Evolutionary conservation across 2,113 vertebrate species (phyloP), one percentile per base, ranked within the genome.

Genomic region (Hippoglossus stenolepis): DNA sequence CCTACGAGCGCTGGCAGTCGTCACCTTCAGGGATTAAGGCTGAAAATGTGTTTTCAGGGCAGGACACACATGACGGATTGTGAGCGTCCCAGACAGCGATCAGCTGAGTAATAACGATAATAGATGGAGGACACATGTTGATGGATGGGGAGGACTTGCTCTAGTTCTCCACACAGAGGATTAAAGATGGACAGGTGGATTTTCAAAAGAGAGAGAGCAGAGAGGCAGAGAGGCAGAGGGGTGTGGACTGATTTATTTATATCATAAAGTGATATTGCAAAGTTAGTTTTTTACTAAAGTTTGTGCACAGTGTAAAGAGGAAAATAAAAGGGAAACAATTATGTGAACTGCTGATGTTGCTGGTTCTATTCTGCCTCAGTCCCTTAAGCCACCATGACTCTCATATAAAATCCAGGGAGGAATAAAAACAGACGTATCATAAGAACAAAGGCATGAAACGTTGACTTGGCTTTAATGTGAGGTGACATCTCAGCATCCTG

Each of bases 111-210:
- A 90, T 86, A 71, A 61, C 15, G n/a, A 75, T 80, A 82, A 68
- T 87, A 83, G 76, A 92, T 40, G 31, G 69, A 71, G 47, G 78
- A 64, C 60, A 78, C 80, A 77, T 73, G 70, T 56, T 74, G 75
- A 88, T 68, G 75, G 56, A 75, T 0, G 13, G 21, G 24, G n/a
- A 80, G 20, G 45, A 73, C 80, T 70, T 80, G 73, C 69, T 90
- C 78, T 69, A 61, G 63, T 88, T 86, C 73, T 81, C 77, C 45
- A 81, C 11, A 54, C 53, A 75, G 85, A 63, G 59, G 79, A 83
- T 90, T 88, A 87, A 51, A 71, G 73, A 57, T 67, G 69, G 65
- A 64, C 77, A 80, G 56, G 76, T 85, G 69, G 63, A 38, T n/a
- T 53, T 53, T 53, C 51, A 53, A 7, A 20, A 47, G 61, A 69